These are phyloP conservation scores for Esperia sulphurella DNA, from an alignment of 2,888 invertebrate species.

Conservation along the genomic window DNA sequence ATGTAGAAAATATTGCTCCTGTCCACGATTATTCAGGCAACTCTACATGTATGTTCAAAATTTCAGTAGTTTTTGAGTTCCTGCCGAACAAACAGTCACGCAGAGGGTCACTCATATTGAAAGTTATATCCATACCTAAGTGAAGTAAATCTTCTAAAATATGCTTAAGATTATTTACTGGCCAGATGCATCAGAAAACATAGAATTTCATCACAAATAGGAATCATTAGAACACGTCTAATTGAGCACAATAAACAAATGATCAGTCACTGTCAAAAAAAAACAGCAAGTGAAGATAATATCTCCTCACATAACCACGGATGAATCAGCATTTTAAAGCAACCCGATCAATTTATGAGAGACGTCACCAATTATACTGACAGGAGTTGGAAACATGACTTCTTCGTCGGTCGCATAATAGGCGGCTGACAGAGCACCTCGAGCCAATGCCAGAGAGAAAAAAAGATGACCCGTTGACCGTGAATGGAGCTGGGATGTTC, in stretches of 20 bases:
- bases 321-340: slow-evolving; percentile 57
- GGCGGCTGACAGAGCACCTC: slow-evolving; percentile 34
- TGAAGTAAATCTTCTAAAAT: no score
- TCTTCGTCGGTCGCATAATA: slow-evolving; percentile 51
- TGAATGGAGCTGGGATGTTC: background rate
- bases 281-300: slow-evolving; percentile 30
- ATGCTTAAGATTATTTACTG: no score
- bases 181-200: background rate
- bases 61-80: no score
- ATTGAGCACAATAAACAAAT: slow-evolving; percentile 27
- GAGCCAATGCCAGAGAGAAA: slow-evolving; percentile 38
- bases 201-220: background rate
- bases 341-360: slow-evolving; percentile 33
- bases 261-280: slow-evolving; percentile 30
- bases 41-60: no score
- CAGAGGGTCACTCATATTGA: no score
- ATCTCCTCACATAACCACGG: slow-evolving; percentile 37
- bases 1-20: no score
- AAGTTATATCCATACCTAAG: no score
- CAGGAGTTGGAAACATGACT: slow-evolving; percentile 36
- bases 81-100: no score
- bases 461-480: slow-evolving; percentile 50
- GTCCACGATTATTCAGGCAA: no score
- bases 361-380: slow-evolving; percentile 34
- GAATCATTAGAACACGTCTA: background rate